Percentiles rank a stretch among this genome's conserved stretches.
phyloP scores from a whole-genome alignment of 2,888 invertebrate species.

The Hyppa rectilinea region DNA sequence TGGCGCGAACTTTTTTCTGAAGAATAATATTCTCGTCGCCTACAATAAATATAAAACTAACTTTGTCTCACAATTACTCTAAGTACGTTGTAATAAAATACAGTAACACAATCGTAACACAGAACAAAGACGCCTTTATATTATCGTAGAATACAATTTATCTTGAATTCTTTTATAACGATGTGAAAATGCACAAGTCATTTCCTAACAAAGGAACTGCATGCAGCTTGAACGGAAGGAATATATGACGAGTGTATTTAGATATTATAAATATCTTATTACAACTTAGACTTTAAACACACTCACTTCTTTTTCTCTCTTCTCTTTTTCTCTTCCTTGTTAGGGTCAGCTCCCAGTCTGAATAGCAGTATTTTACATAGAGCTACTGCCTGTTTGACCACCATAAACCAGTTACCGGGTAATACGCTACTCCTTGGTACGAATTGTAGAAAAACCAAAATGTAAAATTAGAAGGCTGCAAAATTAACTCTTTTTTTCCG shows the following conservation, averaged over 20 bases:
- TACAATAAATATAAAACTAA: conserved; percentile 20
- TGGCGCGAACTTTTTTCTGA: background rate
- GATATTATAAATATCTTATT: background rate
- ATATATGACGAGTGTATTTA: conserved; percentile 3
- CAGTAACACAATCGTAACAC: conserved; percentile 18
- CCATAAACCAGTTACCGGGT: too few species aligned
- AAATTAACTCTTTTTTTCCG: too few species aligned
- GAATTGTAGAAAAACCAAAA: too few species aligned
- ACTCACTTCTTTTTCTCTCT: too few species aligned
- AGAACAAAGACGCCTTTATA: conserved; percentile 39
- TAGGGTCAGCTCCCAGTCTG: too few species aligned
- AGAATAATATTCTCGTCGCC: background rate
- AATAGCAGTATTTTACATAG: too few species aligned
- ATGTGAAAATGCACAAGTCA: conserved; percentile 33
- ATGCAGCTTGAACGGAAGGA: background rate
- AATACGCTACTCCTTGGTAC: too few species aligned
- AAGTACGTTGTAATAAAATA: conserved; percentile 45
- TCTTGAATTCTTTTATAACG: conserved; percentile 27
- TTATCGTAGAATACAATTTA: conserved; percentile 33
- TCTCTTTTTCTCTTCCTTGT: too few species aligned
- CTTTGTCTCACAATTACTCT: conserved; percentile 5
- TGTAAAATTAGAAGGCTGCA: too few species aligned
- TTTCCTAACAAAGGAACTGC: conserved; percentile 12
- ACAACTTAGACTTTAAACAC: background rate
- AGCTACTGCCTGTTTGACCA: too few species aligned